phyloP scores from a whole-genome alignment of 2,113 vertebrate species.

The Vulpes vulpes region DNA sequence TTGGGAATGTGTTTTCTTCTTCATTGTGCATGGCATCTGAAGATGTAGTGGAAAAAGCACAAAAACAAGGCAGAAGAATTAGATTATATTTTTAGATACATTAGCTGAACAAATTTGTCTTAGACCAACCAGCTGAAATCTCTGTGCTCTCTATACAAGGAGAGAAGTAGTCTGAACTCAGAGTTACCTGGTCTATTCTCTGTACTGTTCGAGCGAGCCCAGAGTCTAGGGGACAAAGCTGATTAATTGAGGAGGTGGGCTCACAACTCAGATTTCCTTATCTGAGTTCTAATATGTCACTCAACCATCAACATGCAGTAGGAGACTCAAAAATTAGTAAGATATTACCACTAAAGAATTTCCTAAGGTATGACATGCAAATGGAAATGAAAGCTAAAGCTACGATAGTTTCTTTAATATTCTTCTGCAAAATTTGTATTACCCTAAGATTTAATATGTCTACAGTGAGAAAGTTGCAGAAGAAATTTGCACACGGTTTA shows the following conservation, averaged over 20 bases:
- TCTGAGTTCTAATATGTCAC: not conserved
- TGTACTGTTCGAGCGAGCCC: not conserved
- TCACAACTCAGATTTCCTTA: not conserved
- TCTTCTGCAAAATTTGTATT: constrained; percentile 1
- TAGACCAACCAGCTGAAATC: constrained; percentile 45
- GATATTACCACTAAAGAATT: not conserved
- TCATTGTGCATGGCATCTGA: not conserved
- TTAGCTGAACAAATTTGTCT: not conserved
- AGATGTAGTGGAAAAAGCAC: not conserved
- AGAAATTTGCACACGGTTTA: not conserved
- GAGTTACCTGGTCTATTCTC: not conserved
- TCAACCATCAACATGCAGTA: not conserved
- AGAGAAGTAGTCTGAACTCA: not conserved
- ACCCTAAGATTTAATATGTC: not conserved
- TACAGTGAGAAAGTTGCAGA: not conserved
- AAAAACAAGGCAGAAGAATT: not conserved
- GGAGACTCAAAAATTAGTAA: not conserved
- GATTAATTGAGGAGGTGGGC: not conserved
- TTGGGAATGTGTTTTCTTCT: not conserved
- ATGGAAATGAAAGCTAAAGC: not conserved
- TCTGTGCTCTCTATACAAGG: not conserved
- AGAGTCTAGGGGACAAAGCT: not conserved
- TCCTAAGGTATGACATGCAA: not conserved
- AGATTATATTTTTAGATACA: not conserved
- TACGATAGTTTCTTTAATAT: not conserved